Evolutionary conservation across 1,140 invertebrate species (phyloP).

Genomic region (Lutraria rhynchaena): DNA sequence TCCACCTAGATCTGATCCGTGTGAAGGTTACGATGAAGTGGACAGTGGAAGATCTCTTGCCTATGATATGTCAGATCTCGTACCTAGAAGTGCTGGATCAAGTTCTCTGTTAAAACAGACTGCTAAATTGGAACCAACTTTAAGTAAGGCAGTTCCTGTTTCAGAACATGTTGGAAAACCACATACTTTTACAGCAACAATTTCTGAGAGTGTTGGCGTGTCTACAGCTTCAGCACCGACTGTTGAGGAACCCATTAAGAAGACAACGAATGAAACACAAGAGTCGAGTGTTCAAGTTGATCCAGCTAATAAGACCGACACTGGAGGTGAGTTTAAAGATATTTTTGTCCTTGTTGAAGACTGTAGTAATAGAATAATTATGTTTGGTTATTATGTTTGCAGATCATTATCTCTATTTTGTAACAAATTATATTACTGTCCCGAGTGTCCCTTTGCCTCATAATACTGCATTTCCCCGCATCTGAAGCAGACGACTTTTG

Average conservation of each 20-base stretch:
- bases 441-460: too few relatives aligned
- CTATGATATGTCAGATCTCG: neutral
- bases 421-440: too few relatives aligned
- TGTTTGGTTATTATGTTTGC: too few relatives aligned
- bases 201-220: neutral
- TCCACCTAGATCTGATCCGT: constrained; percentile 10
- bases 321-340: constrained; percentile 19
- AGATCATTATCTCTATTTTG: too few relatives aligned
- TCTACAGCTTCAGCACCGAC: neutral
- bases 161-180: neutral
- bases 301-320: neutral
- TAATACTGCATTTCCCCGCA: too few relatives aligned
- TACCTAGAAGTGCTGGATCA: neutral
- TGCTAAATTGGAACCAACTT: constrained; percentile 6
- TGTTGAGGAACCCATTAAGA: neutral
- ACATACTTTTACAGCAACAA: neutral
- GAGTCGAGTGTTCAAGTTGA: constrained; percentile 18
- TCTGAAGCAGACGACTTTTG: too few relatives aligned
- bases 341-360: too few relatives aligned
- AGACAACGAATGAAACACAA: neutral
- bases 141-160: constrained; percentile 1
- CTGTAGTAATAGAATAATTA: too few relatives aligned
- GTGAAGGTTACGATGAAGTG: constrained; percentile 32
- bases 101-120: neutral
- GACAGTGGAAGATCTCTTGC: constrained; percentile 1